phyloP scores from a whole-genome alignment of 2,113 vertebrate genomes.

The Elephas maximus region DNA sequence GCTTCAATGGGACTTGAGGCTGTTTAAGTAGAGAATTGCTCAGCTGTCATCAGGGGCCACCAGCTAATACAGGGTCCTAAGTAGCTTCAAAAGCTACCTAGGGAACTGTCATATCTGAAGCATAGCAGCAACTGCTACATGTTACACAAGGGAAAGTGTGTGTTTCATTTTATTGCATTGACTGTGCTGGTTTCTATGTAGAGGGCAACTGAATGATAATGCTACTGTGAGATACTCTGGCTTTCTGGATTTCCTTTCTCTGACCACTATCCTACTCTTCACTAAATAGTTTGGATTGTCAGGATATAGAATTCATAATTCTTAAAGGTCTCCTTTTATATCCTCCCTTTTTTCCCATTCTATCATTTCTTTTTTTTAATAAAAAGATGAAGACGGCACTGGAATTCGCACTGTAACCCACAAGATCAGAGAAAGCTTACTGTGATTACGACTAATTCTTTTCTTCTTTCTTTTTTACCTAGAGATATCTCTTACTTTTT shows the following conservation, averaged over 20 bases:
- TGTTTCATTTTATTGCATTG: slow-evolving; percentile 81
- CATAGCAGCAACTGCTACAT: slow-evolving; percentile 45
- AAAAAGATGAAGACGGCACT: slow-evolving; percentile 7
- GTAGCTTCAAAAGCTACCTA: slow-evolving; percentile 8
- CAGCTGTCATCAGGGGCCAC: background rate
- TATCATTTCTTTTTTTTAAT: slow-evolving; percentile 32
- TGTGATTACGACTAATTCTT: background rate
- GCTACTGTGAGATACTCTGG: slow-evolving; percentile 70
- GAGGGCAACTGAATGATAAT: slow-evolving; percentile 80
- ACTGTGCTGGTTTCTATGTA: slow-evolving; percentile 64
- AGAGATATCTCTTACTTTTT: too few relatives aligned
- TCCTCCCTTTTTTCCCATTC: background rate
- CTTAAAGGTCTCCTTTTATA: slow-evolving; percentile 8
- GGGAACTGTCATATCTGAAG: slow-evolving; percentile 46
- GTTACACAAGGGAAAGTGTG: slow-evolving; percentile 70
- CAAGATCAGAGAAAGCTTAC: background rate
- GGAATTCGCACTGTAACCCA: background rate
- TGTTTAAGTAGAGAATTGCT: slow-evolving; percentile 51
- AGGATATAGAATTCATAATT: slow-evolving; percentile 72
- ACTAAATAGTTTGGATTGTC: slow-evolving; percentile 63
- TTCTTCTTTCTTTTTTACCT: background rate
- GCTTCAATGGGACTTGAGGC: slow-evolving; percentile 22
- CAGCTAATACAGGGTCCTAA: background rate
- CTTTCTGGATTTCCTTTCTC: slow-evolving; percentile 75
- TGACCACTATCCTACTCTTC: slow-evolving; percentile 73